These are phyloP conservation scores for Syngnathus floridae DNA, from an alignment of 2,113 vertebrate species.

Conservation along the genomic window DNA sequence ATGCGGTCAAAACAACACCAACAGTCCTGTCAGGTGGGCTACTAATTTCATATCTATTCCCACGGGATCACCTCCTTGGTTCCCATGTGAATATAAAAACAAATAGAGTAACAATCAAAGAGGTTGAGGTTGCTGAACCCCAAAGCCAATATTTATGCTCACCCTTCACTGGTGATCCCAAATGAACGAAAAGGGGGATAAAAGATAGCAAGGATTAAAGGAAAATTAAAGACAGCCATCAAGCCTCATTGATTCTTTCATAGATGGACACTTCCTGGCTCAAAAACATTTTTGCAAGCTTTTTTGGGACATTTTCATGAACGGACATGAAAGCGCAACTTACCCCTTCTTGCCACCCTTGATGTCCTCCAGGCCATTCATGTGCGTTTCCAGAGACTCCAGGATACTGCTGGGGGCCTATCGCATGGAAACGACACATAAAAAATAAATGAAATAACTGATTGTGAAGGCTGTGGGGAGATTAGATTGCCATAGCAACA, in stretches of 20 bases:
- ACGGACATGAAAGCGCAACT: conserved; percentile 9
- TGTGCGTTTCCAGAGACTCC: conserved; percentile 96
- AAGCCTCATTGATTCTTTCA: too few relatives aligned
- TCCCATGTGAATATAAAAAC: conserved; percentile 34
- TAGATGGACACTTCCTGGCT: too few relatives aligned
- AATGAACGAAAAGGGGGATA: conserved; percentile 49
- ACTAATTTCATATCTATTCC: conserved; percentile 12
- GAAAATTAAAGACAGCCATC: conserved; percentile 15
- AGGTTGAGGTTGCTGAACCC: conserved; percentile 27
- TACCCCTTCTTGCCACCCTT: conserved; percentile 80
- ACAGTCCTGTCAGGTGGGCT: conserved; percentile 26
- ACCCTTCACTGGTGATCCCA: conserved; percentile 74
- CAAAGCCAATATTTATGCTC: conserved; percentile 54
- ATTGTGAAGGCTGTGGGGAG: not conserved
- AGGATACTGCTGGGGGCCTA: conserved; percentile 98
- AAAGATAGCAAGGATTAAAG: conserved; percentile 55
- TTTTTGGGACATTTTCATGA: not conserved
- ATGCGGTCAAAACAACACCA: conserved; percentile 29
- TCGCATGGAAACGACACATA: not conserved
- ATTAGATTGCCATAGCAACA: not conserved
- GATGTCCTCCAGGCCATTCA: conserved; percentile 88
- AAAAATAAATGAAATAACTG: not conserved
- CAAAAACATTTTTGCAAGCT: too few relatives aligned
- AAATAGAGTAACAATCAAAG: conserved; percentile 18
- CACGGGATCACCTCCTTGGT: conserved; percentile 9